These are phyloP conservation scores for Dryobotodes eremita DNA, from an alignment of 2,888 invertebrate species.

Conservation along the genomic window DNA sequence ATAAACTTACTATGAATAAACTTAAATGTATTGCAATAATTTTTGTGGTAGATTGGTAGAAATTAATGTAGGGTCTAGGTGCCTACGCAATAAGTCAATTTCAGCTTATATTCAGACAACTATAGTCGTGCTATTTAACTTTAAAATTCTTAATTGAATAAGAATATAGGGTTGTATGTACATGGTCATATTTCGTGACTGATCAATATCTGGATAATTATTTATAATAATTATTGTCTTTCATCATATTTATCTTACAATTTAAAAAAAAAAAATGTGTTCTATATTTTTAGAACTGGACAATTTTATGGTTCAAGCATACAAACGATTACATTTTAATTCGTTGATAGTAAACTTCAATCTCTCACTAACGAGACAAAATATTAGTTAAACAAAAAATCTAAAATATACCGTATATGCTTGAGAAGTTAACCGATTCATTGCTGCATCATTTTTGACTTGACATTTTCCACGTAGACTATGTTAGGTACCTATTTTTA, in stretches of 20 bases:
- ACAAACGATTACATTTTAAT: neutral
- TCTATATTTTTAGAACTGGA: neutral
- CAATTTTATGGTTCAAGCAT: neutral
- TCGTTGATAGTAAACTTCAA: neutral
- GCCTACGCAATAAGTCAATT: conserved; percentile 36
- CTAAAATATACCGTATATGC: conserved; percentile 4
- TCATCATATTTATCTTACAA: neutral
- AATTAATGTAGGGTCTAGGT: conserved; percentile 6
- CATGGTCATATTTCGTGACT: conserved; percentile 10
- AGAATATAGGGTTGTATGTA: conserved; percentile 15
- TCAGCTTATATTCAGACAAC: conserved; percentile 22
- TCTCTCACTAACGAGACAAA: conserved; percentile 1
- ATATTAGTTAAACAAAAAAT: conserved; percentile 18
- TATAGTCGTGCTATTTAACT: conserved; percentile 18
- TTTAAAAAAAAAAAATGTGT: too few species aligned
- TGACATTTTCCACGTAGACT: conserved; percentile 40
- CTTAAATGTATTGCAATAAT: conserved; percentile 16
- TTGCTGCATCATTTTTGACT: conserved; percentile 25
- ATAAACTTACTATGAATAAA: neutral
- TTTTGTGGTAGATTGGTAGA: conserved; percentile 24
- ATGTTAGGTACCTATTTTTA: conserved; percentile 32
- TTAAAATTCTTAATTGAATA: neutral
- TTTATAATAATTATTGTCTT: neutral
- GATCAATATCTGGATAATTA: neutral
- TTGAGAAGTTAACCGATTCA: conserved; percentile 42